A percentile compares a stretch with the other conserved stretches of the same genome.
Evolutionary conservation across 1,140 invertebrate genomes (phyloP).

Genomic region (Hypothenemus hampei): DNA sequence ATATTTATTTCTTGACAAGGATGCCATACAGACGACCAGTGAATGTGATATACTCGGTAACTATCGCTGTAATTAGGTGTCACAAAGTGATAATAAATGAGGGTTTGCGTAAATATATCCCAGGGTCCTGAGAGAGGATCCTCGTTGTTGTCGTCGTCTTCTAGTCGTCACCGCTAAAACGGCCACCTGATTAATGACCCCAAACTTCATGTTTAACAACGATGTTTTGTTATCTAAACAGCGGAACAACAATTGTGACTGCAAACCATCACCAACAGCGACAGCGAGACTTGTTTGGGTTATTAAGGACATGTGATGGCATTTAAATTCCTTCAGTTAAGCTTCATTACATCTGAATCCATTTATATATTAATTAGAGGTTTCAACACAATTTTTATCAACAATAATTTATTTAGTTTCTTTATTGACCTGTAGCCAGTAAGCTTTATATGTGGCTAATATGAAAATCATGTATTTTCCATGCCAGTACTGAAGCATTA

Average conservation of each 20-base stretch:
- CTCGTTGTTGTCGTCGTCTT: conserved; percentile 31
- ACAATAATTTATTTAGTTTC: too few species aligned
- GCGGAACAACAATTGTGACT: conserved; percentile 38
- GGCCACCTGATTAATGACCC: conserved; percentile 39
- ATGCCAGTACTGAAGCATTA: too few species aligned
- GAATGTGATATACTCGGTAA: conserved; percentile 23
- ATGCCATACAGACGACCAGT: too few species aligned
- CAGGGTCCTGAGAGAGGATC: conserved; percentile 25
- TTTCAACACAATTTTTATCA: too few species aligned
- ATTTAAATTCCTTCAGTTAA: too few species aligned
- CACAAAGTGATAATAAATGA: conserved; percentile 40
- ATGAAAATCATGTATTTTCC: too few species aligned
- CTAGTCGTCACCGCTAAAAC: conserved; percentile 33
- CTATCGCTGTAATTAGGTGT: conserved; percentile 38
- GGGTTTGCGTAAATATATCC: conserved; percentile 31
- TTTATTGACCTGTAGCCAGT: too few species aligned
- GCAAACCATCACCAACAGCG: conserved; percentile 15
- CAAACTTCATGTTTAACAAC: conserved; percentile 40
- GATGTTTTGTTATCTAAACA: conserved; percentile 42
- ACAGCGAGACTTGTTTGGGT: conserved; percentile 15
- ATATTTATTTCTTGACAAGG: too few species aligned
- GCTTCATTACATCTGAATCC: too few species aligned
- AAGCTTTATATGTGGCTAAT: too few species aligned
- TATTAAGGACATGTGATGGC: conserved; percentile 21
- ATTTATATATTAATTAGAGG: too few species aligned